Conservation (phyloP, 1,140 invertebrate species). For the Nixonia krombeini region DNA sequence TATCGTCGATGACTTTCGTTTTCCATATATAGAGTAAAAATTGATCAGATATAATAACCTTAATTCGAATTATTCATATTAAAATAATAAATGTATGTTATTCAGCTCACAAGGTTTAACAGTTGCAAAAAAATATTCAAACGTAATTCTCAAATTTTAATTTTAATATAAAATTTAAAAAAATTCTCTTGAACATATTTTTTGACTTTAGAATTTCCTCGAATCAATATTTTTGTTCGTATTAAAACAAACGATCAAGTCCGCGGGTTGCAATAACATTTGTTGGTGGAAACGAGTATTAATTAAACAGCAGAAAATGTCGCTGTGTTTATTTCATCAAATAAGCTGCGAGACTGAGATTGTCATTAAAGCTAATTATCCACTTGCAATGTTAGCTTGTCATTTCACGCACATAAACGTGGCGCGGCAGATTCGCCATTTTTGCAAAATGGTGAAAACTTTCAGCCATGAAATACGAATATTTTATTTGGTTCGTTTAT, state of each 20-base stretch:
- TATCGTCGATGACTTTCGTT: conserved; percentile 32
- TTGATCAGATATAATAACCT: not conserved
- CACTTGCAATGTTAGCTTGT: conserved; percentile 22
- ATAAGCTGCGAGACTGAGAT: conserved; percentile 29
- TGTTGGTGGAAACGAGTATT: conserved; percentile 18
- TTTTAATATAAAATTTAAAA: not conserved
- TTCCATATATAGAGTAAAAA: not conserved
- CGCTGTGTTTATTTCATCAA: conserved; percentile 18
- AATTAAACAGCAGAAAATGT: conserved; percentile 38
- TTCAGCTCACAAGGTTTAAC: too few relatives aligned
- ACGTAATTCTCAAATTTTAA: not conserved
- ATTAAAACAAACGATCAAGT: too few relatives aligned
- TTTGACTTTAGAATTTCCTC: conserved; percentile 4
- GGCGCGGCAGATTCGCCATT: too few relatives aligned
- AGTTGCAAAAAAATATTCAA: too few relatives aligned
- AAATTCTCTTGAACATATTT: too few relatives aligned
- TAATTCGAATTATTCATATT: not conserved
- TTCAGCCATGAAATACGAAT: too few relatives aligned
- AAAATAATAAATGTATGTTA: too few relatives aligned
- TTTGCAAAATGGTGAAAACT: too few relatives aligned
- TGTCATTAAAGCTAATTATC: conserved; percentile 28
- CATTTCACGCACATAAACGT: conserved; percentile 23
- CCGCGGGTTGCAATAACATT: too few relatives aligned
- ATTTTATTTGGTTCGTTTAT: not conserved
- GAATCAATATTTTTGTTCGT: conserved; percentile 1